Evolutionary conservation across 2,797 vertebrate species (phyloP).

Genomic region (Spheniscus humboldti): DNA sequence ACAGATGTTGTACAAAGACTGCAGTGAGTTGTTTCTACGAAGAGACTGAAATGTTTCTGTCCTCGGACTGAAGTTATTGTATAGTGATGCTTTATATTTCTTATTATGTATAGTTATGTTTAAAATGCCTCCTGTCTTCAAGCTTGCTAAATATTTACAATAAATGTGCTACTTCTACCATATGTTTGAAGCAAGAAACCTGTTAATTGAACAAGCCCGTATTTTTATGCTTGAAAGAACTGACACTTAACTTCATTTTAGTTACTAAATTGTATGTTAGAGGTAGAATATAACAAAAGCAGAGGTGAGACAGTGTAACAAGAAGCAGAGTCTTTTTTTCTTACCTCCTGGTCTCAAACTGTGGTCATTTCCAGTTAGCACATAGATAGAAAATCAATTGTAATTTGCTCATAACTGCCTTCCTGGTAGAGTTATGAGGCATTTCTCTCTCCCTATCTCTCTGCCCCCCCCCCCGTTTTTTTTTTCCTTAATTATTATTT

Average conservation of each 20-base stretch:
- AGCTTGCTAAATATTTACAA: conserved; percentile 19
- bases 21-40: neutral
- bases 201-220: neutral
- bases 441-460: neutral
- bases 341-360: neutral
- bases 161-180: neutral
- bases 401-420: conserved; percentile 16
- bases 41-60: neutral
- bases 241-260: neutral
- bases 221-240: conserved; percentile 9
- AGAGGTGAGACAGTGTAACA: neutral
- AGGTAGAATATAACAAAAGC: neutral
- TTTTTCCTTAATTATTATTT: neutral
- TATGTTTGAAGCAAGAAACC: conserved; percentile 9
- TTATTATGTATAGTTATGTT: neutral
- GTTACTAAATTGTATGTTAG: neutral
- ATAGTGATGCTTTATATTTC: neutral
- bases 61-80: neutral
- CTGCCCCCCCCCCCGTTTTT: too few species aligned
- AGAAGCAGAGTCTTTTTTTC: neutral
- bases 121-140: neutral
- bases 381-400: conserved; percentile 23
- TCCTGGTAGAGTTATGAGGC: neutral
- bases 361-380: conserved; percentile 11
- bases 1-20: neutral